phyloP scores from a whole-genome alignment of 2,888 invertebrate genomes.

The Plebejus anna region DNA sequence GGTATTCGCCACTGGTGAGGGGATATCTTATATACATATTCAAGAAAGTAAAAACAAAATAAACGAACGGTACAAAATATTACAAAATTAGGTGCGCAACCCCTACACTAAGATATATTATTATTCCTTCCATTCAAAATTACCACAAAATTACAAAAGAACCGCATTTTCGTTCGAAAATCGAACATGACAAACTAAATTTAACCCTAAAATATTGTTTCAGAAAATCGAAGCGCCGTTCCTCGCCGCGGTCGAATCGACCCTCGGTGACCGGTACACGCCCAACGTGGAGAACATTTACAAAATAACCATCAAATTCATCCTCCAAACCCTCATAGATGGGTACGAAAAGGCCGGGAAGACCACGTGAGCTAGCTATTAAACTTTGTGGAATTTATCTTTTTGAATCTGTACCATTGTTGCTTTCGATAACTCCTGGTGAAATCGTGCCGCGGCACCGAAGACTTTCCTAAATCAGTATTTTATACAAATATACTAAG shows the following conservation, averaged over 20 bases:
- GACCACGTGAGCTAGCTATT: slow-evolving; percentile 47
- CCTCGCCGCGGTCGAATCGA: slow-evolving; percentile 90
- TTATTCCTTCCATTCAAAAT: neutral
- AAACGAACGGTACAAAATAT: no score
- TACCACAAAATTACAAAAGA: neutral
- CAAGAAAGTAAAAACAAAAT: no score
- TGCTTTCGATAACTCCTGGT: slow-evolving; percentile 5
- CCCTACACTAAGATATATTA: no score
- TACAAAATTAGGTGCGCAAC: no score
- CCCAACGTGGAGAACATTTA: slow-evolving; percentile 95
- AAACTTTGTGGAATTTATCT: slow-evolving; percentile 2
- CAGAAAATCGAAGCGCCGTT: slow-evolving; percentile 96
- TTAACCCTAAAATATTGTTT: slow-evolving; percentile 45
- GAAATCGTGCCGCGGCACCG: neutral
- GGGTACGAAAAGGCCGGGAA: slow-evolving; percentile 83
- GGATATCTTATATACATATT: no score
- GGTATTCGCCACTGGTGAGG: no score
- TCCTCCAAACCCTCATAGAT: slow-evolving; percentile 90
- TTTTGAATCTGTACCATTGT: slow-evolving; percentile 8
- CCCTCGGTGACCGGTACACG: slow-evolving; percentile 93
- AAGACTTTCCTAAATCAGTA: slow-evolving; percentile 24
- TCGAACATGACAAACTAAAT: neutral
- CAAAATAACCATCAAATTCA: slow-evolving; percentile 93
- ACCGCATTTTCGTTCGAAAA: neutral
- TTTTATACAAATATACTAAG: slow-evolving; percentile 14